Conservation (phyloP, 2,888 invertebrate genomes). For the Phlogophora meticulosa region DNA sequence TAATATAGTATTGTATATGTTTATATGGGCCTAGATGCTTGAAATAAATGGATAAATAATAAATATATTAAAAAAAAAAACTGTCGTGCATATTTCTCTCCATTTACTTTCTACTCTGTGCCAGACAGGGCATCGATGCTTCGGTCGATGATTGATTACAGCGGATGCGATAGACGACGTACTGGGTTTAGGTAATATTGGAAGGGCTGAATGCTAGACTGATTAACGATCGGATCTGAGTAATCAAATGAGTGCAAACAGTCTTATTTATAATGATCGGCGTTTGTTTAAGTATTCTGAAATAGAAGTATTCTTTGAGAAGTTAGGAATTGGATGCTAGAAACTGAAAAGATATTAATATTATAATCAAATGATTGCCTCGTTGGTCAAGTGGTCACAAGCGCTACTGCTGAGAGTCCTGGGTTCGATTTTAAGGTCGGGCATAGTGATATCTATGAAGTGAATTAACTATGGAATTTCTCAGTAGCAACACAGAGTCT, state of each 20-base stretch:
- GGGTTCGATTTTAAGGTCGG: no score
- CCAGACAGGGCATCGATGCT: conserved; percentile 10
- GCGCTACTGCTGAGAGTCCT: no score
- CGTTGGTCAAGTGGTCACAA: background rate
- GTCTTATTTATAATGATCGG: conserved; percentile 5
- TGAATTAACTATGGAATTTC: no score
- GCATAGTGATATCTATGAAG: no score
- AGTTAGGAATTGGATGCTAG: background rate
- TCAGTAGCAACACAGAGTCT: no score
- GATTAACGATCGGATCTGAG: conserved; percentile 42
- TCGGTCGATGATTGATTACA: conserved; percentile 59
- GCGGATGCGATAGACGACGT: conserved; percentile 51
- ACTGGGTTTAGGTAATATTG: conserved; percentile 42
- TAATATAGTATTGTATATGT: no score
- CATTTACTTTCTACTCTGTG: conserved; percentile 32
- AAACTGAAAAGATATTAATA: background rate
- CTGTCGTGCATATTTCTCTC: background rate
- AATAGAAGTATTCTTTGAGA: background rate
- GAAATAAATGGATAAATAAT: no score
- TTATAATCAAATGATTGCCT: background rate
- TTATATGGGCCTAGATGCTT: no score
- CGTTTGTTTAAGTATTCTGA: background rate
- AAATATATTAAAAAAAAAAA: no score
- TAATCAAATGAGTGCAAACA: conserved; percentile 22
- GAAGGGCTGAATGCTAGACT: conserved; percentile 32